phyloP scores from a whole-genome alignment of 2,797 vertebrate species.

The Myotis myotis region DNA sequence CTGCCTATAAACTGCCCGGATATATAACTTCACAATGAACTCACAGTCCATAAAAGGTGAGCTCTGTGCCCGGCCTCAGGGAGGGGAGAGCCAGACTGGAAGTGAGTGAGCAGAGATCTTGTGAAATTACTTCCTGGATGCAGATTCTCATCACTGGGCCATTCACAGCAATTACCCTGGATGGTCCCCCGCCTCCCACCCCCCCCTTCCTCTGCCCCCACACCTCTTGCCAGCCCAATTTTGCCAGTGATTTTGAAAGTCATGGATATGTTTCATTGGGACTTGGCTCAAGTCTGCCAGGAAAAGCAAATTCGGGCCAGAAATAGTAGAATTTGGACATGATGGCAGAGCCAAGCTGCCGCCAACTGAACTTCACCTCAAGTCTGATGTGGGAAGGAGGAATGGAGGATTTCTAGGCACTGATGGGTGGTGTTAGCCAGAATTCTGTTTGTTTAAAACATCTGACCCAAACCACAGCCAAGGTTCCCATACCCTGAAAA shows the following conservation, averaged over 20 bases:
- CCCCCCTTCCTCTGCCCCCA: not conserved
- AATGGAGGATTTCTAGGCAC: slow-evolving; percentile 27
- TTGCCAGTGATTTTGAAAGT: slow-evolving; percentile 55
- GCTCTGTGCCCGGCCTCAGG: slow-evolving; percentile 40
- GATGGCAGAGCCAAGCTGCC: slow-evolving; percentile 32
- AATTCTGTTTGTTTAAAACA: slow-evolving; percentile 26
- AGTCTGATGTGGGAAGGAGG: not conserved
- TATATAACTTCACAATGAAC: slow-evolving; percentile 27
- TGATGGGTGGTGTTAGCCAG: not conserved
- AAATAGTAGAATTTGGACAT: slow-evolving; percentile 46
- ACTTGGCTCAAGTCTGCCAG: slow-evolving; percentile 51
- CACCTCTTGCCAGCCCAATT: slow-evolving; percentile 21
- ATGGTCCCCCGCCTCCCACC: not conserved
- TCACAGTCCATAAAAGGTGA: slow-evolving; percentile 43
- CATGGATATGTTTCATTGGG: slow-evolving; percentile 60
- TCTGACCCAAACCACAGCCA: not conserved
- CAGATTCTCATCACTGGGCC: not conserved
- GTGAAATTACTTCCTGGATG: slow-evolving; percentile 35
- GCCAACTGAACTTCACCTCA: slow-evolving; percentile 51
- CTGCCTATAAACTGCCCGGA: not conserved
- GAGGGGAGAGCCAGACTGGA: slow-evolving; percentile 35
- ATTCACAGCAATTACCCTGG: not conserved
- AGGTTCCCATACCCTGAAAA: not conserved
- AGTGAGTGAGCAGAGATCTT: slow-evolving; percentile 38
- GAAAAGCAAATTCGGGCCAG: slow-evolving; percentile 68